These are phyloP conservation scores for Drosophila grimshawi DNA, from an alignment of 1,140 invertebrate genomes.

Conservation along the genomic window DNA sequence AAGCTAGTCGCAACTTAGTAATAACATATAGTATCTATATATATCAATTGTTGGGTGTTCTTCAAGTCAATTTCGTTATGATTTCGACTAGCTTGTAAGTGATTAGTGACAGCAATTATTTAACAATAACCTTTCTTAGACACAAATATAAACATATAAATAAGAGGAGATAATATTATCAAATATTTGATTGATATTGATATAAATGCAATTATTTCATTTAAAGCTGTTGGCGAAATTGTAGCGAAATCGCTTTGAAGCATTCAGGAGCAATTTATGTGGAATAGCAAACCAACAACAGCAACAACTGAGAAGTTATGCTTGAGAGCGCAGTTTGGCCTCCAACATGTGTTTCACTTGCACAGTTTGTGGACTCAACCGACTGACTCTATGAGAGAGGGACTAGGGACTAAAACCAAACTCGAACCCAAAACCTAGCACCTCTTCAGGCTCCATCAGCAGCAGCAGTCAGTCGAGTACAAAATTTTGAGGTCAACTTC, in stretches of 20 bases:
- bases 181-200: too few relatives aligned
- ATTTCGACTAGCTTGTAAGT: constrained; percentile 1
- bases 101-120: constrained; percentile 3
- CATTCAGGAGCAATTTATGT: neutral
- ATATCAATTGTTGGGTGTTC: constrained; percentile 15
- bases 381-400: too few relatives aligned
- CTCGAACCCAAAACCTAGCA: neutral
- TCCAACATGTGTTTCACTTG: constrained; percentile 46
- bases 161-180: too few relatives aligned
- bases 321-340: constrained; percentile 6
- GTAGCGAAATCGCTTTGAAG: neutral
- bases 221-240: neutral
- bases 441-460: constrained; percentile 9
- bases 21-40: constrained; percentile 1
- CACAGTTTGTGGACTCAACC: constrained; percentile 42
- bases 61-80: constrained; percentile 5
- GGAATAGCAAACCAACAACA: neutral
- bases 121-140: neutral
- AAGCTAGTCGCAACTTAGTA: neutral
- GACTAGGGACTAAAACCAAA: neutral
- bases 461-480: neutral
- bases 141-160: neutral
- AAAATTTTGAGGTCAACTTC: constrained; percentile 72
- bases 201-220: too few relatives aligned
- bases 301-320: constrained; percentile 2